phyloP scores from a whole-genome alignment of 2,113 vertebrate species.

The Balaeniceps rex region DNA sequence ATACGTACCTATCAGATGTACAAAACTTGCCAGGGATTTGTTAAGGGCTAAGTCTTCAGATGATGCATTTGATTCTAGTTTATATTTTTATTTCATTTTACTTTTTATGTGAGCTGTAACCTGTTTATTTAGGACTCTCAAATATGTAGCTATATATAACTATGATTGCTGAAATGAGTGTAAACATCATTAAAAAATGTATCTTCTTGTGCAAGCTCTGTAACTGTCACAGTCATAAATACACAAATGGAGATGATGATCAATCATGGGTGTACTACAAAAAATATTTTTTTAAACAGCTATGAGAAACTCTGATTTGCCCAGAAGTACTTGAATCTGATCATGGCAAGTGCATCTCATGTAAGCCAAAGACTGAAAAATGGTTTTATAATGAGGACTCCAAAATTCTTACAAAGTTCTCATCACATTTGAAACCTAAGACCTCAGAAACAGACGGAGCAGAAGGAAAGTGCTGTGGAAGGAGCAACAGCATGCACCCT shows the following conservation, averaged over 20 bases:
- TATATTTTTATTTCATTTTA: neutral
- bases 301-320: neutral
- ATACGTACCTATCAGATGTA: neutral
- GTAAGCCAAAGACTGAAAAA: neutral
- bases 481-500: neutral
- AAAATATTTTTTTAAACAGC: neutral
- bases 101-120: neutral
- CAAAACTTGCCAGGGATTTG: neutral
- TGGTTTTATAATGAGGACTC: neutral
- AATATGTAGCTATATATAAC: constrained; percentile 16
- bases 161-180: constrained; percentile 3
- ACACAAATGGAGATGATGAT: neutral
- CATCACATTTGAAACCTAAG: neutral
- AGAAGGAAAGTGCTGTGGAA: neutral
- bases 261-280: neutral
- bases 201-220: neutral
- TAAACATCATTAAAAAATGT: constrained; percentile 31
- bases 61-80: neutral
- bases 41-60: neutral
- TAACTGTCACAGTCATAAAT: constrained; percentile 6
- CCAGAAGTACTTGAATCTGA: neutral
- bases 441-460: neutral
- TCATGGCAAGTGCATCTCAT: neutral
- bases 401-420: neutral
- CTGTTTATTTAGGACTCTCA: constrained; percentile 27